phyloP scores from a whole-genome alignment of 2,888 invertebrate species.

The Drosophila longiperda region DNA sequence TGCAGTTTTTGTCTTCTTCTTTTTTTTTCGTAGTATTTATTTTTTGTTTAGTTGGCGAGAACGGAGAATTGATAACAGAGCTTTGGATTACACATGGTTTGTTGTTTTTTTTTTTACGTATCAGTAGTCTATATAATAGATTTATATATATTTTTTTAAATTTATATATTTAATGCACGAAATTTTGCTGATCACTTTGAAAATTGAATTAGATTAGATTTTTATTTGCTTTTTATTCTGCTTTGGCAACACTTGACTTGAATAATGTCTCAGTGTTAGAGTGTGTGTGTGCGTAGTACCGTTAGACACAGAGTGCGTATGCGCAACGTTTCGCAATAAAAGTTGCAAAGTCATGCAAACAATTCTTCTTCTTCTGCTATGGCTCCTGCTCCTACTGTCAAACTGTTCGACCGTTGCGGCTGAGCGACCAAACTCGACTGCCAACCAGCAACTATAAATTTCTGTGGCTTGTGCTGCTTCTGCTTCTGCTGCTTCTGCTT shows the following conservation, averaged over 20 bases:
- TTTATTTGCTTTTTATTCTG: not conserved
- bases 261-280: slow-evolving; percentile 10
- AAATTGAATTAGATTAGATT: slow-evolving; percentile 14
- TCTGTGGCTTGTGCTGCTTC: slow-evolving; percentile 20
- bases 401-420: slow-evolving; percentile 61
- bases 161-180: slow-evolving; percentile 24
- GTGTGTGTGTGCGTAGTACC: slow-evolving; percentile 22
- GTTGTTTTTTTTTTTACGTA: slow-evolving; percentile 16
- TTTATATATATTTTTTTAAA: slow-evolving; percentile 8
- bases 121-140: slow-evolving; percentile 27
- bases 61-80: slow-evolving; percentile 47
- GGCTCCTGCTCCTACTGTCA: not conserved
- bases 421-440: slow-evolving; percentile 67
- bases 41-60: slow-evolving; percentile 37
- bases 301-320: slow-evolving; percentile 66
- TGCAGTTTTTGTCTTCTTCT: slow-evolving; percentile 43
- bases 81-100: slow-evolving; percentile 46
- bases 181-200: slow-evolving; percentile 45
- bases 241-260: slow-evolving; percentile 41
- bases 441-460: slow-evolving; percentile 24
- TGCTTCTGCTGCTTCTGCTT: slow-evolving; percentile 4
- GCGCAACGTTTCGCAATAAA: slow-evolving; percentile 57
- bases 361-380: not conserved
- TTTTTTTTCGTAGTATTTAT: slow-evolving; percentile 19
- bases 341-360: not conserved